Conservation (phyloP, 2,113 vertebrate species). For the Acinonyx jubatus region DNA sequence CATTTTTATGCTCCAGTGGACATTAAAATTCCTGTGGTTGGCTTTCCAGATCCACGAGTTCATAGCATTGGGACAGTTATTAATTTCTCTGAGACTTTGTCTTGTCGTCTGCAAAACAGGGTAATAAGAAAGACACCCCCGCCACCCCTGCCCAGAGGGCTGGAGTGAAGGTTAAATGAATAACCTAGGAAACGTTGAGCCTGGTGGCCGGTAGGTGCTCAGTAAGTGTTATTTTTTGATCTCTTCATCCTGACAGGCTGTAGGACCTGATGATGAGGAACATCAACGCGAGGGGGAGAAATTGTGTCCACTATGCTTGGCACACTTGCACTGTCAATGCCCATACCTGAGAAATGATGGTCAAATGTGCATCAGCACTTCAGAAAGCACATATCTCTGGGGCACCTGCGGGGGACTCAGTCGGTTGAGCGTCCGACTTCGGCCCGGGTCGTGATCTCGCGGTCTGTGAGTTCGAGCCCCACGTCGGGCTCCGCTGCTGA, state of each 20-base stretch:
- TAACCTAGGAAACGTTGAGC: neutral
- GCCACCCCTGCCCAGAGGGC: neutral
- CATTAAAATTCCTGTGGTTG: neutral
- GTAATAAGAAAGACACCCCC: neutral
- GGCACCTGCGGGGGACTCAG: no score
- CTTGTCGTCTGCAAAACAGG: neutral
- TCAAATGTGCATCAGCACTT: neutral
- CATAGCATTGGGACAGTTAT: neutral
- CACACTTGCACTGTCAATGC: neutral
- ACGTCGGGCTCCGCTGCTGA: no score
- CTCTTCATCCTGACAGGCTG: neutral
- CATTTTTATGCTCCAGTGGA: neutral
- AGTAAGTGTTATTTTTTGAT: neutral
- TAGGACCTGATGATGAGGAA: neutral
- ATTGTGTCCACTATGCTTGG: neutral
- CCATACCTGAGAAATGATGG: slow-evolving; percentile 38
- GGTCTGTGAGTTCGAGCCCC: no score
- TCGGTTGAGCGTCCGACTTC: no score
- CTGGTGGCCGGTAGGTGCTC: neutral
- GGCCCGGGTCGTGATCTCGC: no score
- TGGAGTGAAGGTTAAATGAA: neutral
- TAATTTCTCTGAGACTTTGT: slow-evolving; percentile 8
- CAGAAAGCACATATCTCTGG: slow-evolving; percentile 13
- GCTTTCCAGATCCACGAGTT: neutral
- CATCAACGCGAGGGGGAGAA: neutral